Evolutionary conservation across 2,113 vertebrate species (phyloP).

Genomic region (Rhegmatorhina hoffmannsi): DNA sequence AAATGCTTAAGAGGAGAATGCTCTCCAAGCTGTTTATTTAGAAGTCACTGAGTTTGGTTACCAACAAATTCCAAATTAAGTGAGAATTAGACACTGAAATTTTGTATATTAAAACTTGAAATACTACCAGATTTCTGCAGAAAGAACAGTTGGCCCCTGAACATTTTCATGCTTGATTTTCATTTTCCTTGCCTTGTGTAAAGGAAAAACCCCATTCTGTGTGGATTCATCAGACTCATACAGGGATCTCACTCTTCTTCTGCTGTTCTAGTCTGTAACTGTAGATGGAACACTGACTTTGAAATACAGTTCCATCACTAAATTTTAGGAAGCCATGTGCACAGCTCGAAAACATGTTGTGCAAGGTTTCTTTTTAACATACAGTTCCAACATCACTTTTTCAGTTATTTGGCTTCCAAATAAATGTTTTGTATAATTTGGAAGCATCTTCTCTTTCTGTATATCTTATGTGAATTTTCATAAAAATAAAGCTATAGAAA

Average conservation of each 20-base stretch:
- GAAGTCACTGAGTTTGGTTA: neutral
- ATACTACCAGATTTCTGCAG: neutral
- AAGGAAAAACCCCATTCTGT: neutral
- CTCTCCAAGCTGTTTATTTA: neutral
- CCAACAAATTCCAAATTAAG: conserved; percentile 22
- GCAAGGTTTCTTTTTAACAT: neutral
- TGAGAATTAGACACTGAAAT: neutral
- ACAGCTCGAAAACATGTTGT: neutral
- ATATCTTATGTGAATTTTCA: neutral
- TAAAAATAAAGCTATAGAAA: neutral
- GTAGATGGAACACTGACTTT: neutral
- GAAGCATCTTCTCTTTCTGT: neutral
- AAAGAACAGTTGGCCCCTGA: neutral
- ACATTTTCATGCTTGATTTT: conserved; percentile 22
- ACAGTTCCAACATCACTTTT: neutral
- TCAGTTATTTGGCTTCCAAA: neutral
- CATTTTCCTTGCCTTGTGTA: neutral
- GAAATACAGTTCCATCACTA: neutral
- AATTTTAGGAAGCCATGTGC: neutral
- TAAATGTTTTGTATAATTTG: neutral
- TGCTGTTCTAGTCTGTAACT: neutral
- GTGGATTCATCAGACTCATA: neutral
- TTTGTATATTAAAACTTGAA: neutral
- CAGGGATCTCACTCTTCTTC: neutral
- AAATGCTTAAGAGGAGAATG: conserved; percentile 20